These are phyloP conservation scores for Lasiommata megera DNA, from an alignment of 2,888 invertebrate species.

Conservation along the genomic window DNA sequence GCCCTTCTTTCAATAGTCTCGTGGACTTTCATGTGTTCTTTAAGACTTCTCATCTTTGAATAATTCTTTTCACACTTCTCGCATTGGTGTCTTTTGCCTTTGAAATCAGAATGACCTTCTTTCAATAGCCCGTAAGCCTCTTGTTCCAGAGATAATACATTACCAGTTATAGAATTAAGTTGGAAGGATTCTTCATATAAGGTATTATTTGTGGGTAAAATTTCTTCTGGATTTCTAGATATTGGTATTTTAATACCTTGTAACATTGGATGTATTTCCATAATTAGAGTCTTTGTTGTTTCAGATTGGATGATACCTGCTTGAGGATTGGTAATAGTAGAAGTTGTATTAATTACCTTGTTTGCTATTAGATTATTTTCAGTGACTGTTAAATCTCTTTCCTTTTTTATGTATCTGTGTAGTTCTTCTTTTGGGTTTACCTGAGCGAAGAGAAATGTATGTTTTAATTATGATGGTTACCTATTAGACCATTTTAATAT, in stretches of 20 bases:
- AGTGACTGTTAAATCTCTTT: constrained; percentile 55
- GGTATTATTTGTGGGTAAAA: constrained; percentile 49
- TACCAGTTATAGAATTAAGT: constrained; percentile 70
- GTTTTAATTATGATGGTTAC: background rate
- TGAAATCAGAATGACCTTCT: constrained; percentile 37
- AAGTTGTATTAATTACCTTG: constrained; percentile 63
- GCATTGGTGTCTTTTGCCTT: constrained; percentile 18
- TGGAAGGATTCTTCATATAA: constrained; percentile 56
- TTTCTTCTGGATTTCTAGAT: constrained; percentile 59
- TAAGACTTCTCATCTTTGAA: constrained; percentile 37
- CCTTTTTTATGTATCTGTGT: constrained; percentile 53
- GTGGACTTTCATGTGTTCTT: constrained; percentile 57
- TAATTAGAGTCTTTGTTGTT: constrained; percentile 62
- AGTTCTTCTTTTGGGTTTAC: constrained; percentile 40
- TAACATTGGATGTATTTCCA: constrained; percentile 63
- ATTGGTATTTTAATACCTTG: constrained; percentile 31
- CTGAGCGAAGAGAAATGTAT: constrained; percentile 32
- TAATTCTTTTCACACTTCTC: constrained; percentile 57
- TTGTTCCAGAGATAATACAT: constrained; percentile 63
- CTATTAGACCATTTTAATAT: no score
- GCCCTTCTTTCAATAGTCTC: constrained; percentile 57
- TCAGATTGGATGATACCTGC: constrained; percentile 59
- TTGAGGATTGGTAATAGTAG: constrained; percentile 55
- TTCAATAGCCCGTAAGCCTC: constrained; percentile 63
- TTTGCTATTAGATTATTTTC: constrained; percentile 70